phyloP scores from a whole-genome alignment of 2,888 invertebrate genomes.

The Oscheius sp. region DNA sequence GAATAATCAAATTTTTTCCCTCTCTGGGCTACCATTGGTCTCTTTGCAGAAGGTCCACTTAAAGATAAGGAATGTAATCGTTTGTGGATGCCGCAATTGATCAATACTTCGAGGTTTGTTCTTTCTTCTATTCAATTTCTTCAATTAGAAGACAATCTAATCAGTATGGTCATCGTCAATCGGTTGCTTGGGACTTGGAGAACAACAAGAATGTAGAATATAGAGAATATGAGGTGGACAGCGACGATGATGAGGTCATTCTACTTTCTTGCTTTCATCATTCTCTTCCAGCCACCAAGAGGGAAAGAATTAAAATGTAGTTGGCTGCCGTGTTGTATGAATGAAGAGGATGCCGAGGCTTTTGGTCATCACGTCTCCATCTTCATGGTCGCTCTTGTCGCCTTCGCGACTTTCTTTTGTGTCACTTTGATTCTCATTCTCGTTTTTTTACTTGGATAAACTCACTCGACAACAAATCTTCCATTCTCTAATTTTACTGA shows the following conservation, averaged over 20 bases:
- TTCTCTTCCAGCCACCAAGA: background rate
- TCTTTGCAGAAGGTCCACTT: background rate
- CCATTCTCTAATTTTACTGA: conserved; percentile 34
- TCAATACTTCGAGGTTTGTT: conserved; percentile 2
- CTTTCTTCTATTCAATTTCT: background rate
- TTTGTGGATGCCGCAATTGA: background rate
- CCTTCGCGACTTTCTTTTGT: conserved; percentile 61
- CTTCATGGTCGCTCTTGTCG: conserved; percentile 60
- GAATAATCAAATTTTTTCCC: background rate
- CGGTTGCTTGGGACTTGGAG: conserved; percentile 9
- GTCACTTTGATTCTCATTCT: conserved; percentile 59
- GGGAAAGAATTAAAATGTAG: conserved; percentile 44
- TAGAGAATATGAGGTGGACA: background rate
- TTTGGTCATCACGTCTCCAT: conserved; percentile 61
- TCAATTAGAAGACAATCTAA: background rate
- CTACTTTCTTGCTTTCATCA: background rate
- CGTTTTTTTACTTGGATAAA: conserved; percentile 56
- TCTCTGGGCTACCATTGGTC: background rate
- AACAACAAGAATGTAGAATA: conserved; percentile 15
- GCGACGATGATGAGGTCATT: conserved; percentile 1
- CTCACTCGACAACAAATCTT: conserved; percentile 42
- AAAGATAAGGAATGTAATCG: conserved; percentile 11
- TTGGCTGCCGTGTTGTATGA: conserved; percentile 60
- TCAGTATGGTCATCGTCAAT: conserved; percentile 15
- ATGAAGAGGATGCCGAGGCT: conserved; percentile 52